A percentile compares a stretch with the other conserved stretches of the same genome.
phyloP scores from a whole-genome alignment of 2,797 vertebrate species.

The Hylomyscus alleni region DNA sequence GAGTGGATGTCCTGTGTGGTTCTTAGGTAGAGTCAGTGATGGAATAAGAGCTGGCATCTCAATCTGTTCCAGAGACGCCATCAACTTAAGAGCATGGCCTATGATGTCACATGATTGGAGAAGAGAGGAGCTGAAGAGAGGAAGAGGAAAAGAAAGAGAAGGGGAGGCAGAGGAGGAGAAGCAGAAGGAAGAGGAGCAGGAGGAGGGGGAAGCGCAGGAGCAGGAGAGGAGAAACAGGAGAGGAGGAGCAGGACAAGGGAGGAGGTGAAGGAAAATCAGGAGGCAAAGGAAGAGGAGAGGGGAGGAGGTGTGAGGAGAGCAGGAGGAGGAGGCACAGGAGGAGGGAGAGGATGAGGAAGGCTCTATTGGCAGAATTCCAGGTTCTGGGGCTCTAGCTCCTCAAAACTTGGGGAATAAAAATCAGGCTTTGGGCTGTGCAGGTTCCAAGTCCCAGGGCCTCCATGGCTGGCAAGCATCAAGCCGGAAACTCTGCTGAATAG shows the following conservation, averaged over 20 bases:
- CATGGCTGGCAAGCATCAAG: conserved; percentile 85
- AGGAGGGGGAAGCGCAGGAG: neutral
- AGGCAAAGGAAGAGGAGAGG: too few relatives aligned
- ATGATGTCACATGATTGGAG: neutral
- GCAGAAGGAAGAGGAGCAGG: neutral
- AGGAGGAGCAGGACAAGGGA: neutral
- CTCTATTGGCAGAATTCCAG: conserved; percentile 47
- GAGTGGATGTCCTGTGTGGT: neutral
- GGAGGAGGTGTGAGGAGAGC: too few relatives aligned
- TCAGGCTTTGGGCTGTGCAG: conserved; percentile 72
- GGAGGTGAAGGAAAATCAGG: too few relatives aligned
- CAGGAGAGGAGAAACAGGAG: neutral
- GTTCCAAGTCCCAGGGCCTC: conserved; percentile 82
- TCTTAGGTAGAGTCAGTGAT: neutral
- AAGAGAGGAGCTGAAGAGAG: neutral
- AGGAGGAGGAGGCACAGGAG: neutral
- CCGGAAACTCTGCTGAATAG: conserved; percentile 86
- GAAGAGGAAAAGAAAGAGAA: neutral
- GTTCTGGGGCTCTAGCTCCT: conserved; percentile 64
- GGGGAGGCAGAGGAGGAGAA: neutral
- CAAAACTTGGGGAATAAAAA: conserved; percentile 72
- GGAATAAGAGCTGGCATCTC: neutral
- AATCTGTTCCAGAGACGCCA: neutral
- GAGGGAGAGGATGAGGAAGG: conserved; percentile 20
- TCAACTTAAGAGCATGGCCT: conserved; percentile 38